A percentile compares a stretch with the other conserved stretches of the same genome.
These are phyloP conservation scores for Erannis defoliaria DNA, from an alignment of 2,888 invertebrate species.

Conservation along the genomic window DNA sequence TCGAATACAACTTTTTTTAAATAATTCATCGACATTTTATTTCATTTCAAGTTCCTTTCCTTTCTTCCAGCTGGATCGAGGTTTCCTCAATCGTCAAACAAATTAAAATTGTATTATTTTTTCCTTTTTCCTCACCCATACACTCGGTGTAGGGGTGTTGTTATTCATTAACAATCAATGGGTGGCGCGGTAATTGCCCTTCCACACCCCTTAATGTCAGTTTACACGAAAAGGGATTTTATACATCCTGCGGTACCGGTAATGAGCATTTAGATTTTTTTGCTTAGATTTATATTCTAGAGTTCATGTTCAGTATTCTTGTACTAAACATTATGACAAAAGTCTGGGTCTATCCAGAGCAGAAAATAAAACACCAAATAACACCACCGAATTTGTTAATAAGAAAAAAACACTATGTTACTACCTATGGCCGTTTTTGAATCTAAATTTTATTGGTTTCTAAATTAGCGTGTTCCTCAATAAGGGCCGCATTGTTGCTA, in stretches of 20 bases:
- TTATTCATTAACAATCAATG: conserved; percentile 25
- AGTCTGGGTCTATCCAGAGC: too few relatives aligned
- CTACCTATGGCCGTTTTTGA: too few relatives aligned
- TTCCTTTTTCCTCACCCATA: background rate
- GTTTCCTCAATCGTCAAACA: background rate
- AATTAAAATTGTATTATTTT: conserved; percentile 1
- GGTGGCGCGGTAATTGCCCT: conserved; percentile 23
- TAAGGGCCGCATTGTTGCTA: too few relatives aligned
- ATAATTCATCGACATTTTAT: background rate
- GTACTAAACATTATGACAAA: too few relatives aligned
- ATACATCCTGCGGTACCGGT: conserved; percentile 8
- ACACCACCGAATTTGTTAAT: too few relatives aligned
- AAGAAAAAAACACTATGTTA: too few relatives aligned
- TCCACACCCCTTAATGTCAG: conserved; percentile 9
- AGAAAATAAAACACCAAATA: too few relatives aligned
- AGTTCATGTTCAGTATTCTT: too few relatives aligned
- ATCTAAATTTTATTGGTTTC: too few relatives aligned
- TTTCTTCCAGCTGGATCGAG: background rate
- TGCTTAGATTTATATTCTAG: too few relatives aligned
- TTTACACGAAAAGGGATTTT: conserved; percentile 8
- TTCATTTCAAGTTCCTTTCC: too few relatives aligned
- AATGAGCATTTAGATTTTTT: background rate
- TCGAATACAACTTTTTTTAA: background rate
- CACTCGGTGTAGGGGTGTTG: conserved; percentile 10
- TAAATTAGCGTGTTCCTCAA: too few relatives aligned